phyloP scores from a whole-genome alignment of 1,140 invertebrate genomes.

The Asobara japonica region DNA sequence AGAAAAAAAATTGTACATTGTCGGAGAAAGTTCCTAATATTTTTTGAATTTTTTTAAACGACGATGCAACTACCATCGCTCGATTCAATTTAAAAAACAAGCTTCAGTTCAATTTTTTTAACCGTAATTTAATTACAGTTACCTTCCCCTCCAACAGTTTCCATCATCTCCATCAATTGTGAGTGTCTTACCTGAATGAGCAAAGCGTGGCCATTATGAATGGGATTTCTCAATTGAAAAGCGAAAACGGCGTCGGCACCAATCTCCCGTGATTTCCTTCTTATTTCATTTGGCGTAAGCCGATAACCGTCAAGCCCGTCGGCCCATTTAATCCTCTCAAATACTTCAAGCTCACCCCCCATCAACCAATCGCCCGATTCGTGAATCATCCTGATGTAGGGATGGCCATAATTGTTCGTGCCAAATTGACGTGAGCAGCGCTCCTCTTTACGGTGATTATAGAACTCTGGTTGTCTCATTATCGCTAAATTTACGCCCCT shows the following conservation, averaged over 20 bases:
- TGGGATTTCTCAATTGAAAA: conserved; percentile 97
- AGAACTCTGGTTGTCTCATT: conserved; percentile 93
- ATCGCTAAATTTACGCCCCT: conserved; percentile 83
- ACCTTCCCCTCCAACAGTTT: conserved; percentile 91
- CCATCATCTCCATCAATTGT: too few relatives aligned
- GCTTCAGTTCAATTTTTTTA: too few relatives aligned
- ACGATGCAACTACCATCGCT: too few relatives aligned
- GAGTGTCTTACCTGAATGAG: conserved; percentile 92
- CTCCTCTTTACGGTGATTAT: conserved; percentile 94
- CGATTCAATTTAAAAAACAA: too few relatives aligned
- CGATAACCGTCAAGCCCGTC: conserved; percentile 96
- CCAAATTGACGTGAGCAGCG: conserved; percentile 92
- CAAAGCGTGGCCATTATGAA: conserved; percentile 98
- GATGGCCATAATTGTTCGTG: conserved; percentile 88
- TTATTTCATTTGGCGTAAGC: conserved; percentile 94
- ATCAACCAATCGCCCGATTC: conserved; percentile 95
- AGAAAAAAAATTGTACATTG: too few relatives aligned
- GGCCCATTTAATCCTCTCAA: conserved; percentile 91
- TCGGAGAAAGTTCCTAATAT: too few relatives aligned
- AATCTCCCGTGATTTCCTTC: conserved; percentile 81
- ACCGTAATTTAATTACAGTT: too few relatives aligned
- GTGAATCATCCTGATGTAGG: conserved; percentile 92
- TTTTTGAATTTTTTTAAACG: too few relatives aligned
- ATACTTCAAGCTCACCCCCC: conserved; percentile 92
- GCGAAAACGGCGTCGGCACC: conserved; percentile 97